These are phyloP conservation scores for Drosophila parabipectinata DNA, from an alignment of 1,140 invertebrate genomes.

Conservation along the genomic window DNA sequence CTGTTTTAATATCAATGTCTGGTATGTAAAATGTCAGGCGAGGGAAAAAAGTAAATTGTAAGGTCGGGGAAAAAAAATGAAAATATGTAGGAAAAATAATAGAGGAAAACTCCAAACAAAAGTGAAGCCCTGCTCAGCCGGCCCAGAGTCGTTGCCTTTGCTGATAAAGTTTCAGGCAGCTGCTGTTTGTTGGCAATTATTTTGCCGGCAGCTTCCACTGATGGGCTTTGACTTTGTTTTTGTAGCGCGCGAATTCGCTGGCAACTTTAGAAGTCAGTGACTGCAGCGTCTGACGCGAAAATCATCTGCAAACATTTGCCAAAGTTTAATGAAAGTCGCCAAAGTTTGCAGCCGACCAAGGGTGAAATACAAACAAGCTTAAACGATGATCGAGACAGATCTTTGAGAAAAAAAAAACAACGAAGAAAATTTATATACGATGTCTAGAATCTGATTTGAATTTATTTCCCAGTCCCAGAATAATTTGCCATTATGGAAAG, in stretches of 20 bases:
- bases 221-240: constrained; percentile 54
- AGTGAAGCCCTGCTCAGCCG: constrained; percentile 30
- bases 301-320: constrained; percentile 40
- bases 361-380: background rate
- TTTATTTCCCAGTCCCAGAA: constrained; percentile 23
- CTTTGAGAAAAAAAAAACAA: constrained; percentile 1
- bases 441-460: constrained; percentile 9
- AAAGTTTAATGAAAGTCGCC: constrained; percentile 59
- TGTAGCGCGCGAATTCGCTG: constrained; percentile 27
- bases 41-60: constrained; percentile 1
- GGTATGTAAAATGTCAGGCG: constrained; percentile 45
- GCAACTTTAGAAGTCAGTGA: constrained; percentile 64
- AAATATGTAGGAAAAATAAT: constrained; percentile 27
- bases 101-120: constrained; percentile 35
- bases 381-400: constrained; percentile 17
- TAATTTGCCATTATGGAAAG: constrained; percentile 32
- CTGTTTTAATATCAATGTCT: constrained; percentile 53
- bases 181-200: constrained; percentile 57
- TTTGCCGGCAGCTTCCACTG: constrained; percentile 63
- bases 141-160: constrained; percentile 42
- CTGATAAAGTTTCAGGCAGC: constrained; percentile 49
- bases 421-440: background rate
- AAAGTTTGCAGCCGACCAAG: constrained; percentile 34
- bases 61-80: constrained; percentile 6
- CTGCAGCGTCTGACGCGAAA: constrained; percentile 31